These are phyloP conservation scores for Apodemia zela DNA, from an alignment of 2,888 invertebrate genomes.

Conservation along the genomic window DNA sequence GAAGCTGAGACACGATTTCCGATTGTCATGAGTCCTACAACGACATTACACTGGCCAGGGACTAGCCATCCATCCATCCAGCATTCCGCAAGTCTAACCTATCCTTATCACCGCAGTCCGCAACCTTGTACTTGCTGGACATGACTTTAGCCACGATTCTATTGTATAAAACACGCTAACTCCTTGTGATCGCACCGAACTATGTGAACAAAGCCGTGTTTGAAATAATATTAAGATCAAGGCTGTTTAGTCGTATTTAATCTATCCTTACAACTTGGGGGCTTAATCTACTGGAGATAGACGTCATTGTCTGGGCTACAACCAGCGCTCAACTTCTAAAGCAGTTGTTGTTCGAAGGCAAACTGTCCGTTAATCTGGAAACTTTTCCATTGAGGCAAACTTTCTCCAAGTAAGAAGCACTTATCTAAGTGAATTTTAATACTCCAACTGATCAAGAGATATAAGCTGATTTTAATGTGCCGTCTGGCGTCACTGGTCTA, in stretches of 20 bases:
- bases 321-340: neutral
- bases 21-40: no score
- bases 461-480: neutral
- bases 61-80: no score
- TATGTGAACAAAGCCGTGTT: no score
- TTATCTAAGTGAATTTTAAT: slow-evolving; percentile 2
- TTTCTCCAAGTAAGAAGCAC: neutral
- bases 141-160: no score
- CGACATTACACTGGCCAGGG: no score
- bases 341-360: neutral
- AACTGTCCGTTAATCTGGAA: slow-evolving; percentile 3
- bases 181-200: no score
- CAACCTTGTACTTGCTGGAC: no score
- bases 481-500: neutral
- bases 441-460: neutral
- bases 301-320: neutral
- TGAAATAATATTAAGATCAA: neutral
- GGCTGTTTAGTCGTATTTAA: neutral
- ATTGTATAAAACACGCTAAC: no score
- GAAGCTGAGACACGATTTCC: no score
- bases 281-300: neutral
- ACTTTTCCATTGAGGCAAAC: slow-evolving; percentile 2
- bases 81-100: no score
- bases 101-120: no score
- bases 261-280: slow-evolving; percentile 1